Conservation (phyloP, 1,140 invertebrate species). For the Sitobion miscanthi region DNA sequence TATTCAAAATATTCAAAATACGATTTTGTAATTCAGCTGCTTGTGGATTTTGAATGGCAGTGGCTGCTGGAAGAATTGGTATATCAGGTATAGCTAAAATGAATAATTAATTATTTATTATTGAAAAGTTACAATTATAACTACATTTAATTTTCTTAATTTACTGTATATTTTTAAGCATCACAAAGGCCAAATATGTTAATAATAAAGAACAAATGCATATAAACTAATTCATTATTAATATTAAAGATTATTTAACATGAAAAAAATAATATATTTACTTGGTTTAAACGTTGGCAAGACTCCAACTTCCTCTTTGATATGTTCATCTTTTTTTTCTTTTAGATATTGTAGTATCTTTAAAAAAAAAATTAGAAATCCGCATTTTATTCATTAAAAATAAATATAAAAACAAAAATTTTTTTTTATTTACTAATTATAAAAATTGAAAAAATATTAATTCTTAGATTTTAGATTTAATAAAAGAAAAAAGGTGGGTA, state of each 20-base stretch:
- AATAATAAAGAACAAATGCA: too few species aligned
- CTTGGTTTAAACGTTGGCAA: conserved; percentile 26
- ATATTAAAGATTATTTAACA: neutral
- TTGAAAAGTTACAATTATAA: neutral
- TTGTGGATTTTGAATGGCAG: conserved; percentile 64
- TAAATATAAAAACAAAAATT: too few species aligned
- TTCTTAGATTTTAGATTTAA: too few species aligned
- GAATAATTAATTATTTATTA: neutral
- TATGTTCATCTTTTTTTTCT: conserved; percentile 54
- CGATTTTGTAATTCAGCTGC: conserved; percentile 81
- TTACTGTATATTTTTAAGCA: too few species aligned
- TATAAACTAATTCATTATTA: neutral
- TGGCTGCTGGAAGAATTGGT: conserved; percentile 60
- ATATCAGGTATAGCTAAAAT: conserved; percentile 29
- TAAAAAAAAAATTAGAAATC: neutral
- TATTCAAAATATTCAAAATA: conserved; percentile 84
- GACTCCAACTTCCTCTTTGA: conserved; percentile 49
- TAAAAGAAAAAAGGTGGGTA: neutral
- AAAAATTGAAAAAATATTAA: too few species aligned
- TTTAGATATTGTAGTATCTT: conserved; percentile 50
- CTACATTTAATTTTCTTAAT: too few species aligned
- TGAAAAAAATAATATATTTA: neutral
- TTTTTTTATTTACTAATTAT: too few species aligned
- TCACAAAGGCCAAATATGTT: too few species aligned
- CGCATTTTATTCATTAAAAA: neutral